Percentiles rank a stretch among this genome's conserved stretches.
Conservation (phyloP, 2,113 vertebrate genomes). For the Campylomormyrus numenius region DNA sequence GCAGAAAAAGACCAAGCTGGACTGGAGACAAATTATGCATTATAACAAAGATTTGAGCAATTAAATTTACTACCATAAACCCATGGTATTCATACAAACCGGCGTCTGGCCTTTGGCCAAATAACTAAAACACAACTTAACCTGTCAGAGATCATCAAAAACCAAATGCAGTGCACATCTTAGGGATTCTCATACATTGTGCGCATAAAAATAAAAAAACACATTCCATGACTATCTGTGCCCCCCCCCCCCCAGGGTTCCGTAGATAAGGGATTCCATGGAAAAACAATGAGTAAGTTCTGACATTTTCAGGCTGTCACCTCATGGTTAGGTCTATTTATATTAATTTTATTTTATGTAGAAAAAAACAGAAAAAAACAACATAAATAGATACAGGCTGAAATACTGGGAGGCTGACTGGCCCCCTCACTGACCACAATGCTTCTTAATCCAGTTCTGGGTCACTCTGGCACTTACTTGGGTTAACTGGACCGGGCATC, state of each 20-base stretch:
- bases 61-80: not conserved
- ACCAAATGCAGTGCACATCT: not conserved
- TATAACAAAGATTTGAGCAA: not conserved
- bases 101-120: not conserved
- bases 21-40: not conserved
- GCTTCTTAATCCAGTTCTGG: not conserved
- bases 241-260: not conserved
- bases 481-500: not conserved
- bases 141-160: not conserved
- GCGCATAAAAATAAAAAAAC: not conserved
- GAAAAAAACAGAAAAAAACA: not conserved
- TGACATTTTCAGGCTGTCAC: not conserved
- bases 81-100: not conserved
- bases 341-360: not conserved
- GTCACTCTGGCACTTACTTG: not conserved
- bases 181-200: not conserved
- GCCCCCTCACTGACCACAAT: not conserved
- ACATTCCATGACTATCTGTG: not conserved
- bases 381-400: not conserved
- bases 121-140: not conserved
- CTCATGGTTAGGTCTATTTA: not conserved
- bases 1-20: not conserved
- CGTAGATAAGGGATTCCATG: not conserved
- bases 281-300: not conserved
- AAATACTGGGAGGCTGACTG: not conserved